Evolutionary conservation across 2,888 invertebrate species (phyloP), one percentile per base, ranked within the genome.

Genomic region (Sminthurides aquaticus): DNA sequence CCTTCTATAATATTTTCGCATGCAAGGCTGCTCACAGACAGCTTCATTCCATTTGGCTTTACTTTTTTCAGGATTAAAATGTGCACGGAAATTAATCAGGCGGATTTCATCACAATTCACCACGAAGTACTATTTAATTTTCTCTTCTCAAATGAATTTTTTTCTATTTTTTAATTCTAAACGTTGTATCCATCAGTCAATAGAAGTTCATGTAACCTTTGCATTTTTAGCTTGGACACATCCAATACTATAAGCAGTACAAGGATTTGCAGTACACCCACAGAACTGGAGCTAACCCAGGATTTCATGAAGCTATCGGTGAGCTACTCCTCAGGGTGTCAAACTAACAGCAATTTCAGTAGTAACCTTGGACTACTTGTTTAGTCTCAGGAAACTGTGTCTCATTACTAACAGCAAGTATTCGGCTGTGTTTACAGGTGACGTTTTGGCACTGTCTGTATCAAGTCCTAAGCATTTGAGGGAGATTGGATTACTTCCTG

Each of bases 221-320:
- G 34, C 29, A 25, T 3, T 18, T 52, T 52, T 52, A 58, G 58
- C 43, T 58, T 20, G 87, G 87, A 0, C 87, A 87, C 76, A 79
- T 87, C 29, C 84, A 87, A 76, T 87, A 87, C 79, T 87, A 82
- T 77, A 78, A 86, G 76, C 85, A 86, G 77, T 87, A 87, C 77
- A 83, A 79, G 74, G 74, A 82, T 72, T 80, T 79, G 72, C 85
- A 86, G 11, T 76, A 78, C 71, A 77, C 81, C 25, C 88, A 85
- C 77, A 81, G 87, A 55, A 80, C 79, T 58, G 89, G 88, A 54
- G 86, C 85, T 3, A 87, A 87, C 79, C 83, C 85, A 80, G 86
- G 90, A 11, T 91, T 91, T 77, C 90, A 91, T 75, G 91, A 91
- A 78, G 91, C 90, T 0, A 83, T 91, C 0, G 88, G 91, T 0